Evolutionary conservation across 2,113 vertebrate species (phyloP).

Genomic region (Paramormyrops kingsleyae): DNA sequence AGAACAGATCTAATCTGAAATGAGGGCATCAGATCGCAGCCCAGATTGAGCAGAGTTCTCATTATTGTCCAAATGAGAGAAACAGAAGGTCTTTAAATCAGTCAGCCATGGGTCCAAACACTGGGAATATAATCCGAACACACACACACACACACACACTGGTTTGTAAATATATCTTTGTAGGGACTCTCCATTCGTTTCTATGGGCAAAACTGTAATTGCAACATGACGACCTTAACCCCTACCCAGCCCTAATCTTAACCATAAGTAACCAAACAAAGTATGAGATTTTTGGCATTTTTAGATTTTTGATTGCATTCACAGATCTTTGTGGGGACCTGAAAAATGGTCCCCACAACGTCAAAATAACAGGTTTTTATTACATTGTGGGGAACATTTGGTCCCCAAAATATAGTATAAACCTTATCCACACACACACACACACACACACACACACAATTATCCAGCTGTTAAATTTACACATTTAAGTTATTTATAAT

Average conservation of each 20-base stretch:
- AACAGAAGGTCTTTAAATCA: conserved; percentile 57
- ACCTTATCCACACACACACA: not conserved
- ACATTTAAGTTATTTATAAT: conserved; percentile 10
- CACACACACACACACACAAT: not conserved
- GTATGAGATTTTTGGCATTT: not conserved
- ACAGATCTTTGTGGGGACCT: not conserved
- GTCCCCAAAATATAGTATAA: too few relatives aligned
- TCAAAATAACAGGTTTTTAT: too few relatives aligned
- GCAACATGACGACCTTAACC: not conserved
- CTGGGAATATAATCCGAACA: not conserved
- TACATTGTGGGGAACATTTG: too few relatives aligned
- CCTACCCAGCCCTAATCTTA: not conserved
- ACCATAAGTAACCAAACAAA: not conserved
- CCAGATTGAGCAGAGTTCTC: conserved; percentile 64
- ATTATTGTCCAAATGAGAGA: conserved; percentile 64
- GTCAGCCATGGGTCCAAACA: not conserved
- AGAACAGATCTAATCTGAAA: conserved; percentile 63
- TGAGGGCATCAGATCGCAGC: conserved; percentile 59
- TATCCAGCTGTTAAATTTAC: not conserved
- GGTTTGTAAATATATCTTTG: too few relatives aligned
- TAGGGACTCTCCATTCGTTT: too few relatives aligned
- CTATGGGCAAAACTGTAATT: too few relatives aligned
- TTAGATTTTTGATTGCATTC: not conserved
- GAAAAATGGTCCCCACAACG: not conserved
- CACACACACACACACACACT: not conserved